Percentiles rank a stretch among this genome's conserved stretches.
Conservation (phyloP, 2,113 vertebrate genomes). For the Pimephales promelas region DNA sequence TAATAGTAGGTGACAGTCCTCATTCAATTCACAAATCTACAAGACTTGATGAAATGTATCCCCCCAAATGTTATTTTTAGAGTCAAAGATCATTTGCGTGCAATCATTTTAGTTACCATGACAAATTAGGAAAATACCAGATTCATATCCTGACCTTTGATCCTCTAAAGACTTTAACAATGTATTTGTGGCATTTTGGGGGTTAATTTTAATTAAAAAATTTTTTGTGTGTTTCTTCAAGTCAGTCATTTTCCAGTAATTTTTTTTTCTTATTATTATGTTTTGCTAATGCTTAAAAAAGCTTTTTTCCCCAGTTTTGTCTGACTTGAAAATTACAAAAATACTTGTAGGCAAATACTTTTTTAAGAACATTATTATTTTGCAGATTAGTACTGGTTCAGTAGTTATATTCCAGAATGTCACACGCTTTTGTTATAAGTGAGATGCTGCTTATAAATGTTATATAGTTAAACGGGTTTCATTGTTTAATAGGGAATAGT, state of each 20-base stretch:
- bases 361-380: not conserved
- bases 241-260: not conserved
- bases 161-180: not conserved
- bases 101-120: not conserved
- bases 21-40: constrained; percentile 1
- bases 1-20: not conserved
- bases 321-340: not conserved
- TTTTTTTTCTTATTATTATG: not conserved
- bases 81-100: not conserved
- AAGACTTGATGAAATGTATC: not conserved
- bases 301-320: not conserved
- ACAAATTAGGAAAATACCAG: not conserved
- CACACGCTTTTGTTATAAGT: not conserved
- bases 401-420: not conserved
- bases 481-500: not conserved
- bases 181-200: not conserved
- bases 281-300: not conserved
- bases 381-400: not conserved
- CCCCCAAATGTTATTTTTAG: not conserved
- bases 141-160: not conserved
- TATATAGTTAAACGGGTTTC: not conserved
- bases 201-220: too few species aligned
- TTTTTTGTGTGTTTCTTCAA: not conserved
- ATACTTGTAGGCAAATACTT: not conserved
- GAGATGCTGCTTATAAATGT: not conserved